Evolutionary conservation across 2,888 invertebrate species (phyloP).

Genomic region (Timema cristinae): DNA sequence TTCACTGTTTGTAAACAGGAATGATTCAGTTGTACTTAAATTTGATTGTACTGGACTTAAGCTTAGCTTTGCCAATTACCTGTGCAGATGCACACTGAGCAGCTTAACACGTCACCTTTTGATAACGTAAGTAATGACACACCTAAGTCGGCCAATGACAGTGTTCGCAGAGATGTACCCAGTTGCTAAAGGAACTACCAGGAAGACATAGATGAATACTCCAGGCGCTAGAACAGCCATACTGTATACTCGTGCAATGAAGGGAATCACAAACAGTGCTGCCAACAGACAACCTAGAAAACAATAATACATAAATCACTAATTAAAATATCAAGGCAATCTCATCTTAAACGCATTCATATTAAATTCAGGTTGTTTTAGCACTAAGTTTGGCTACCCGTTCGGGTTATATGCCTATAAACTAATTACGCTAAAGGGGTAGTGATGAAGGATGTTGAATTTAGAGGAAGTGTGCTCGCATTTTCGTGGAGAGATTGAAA

Average conservation of each 20-base stretch:
- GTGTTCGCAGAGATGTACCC: slow-evolving; percentile 31
- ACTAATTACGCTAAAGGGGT: no score
- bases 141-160: slow-evolving; percentile 25
- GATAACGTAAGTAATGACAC: no score
- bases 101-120: slow-evolving; percentile 15
- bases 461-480: no score
- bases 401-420: no score
- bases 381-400: background rate
- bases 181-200: slow-evolving; percentile 34
- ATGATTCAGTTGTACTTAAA: no score
- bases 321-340: background rate
- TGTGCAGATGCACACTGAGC: no score
- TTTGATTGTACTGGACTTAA: no score
- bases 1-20: no score
- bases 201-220: slow-evolving; percentile 29
- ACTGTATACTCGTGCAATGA: slow-evolving; percentile 31
- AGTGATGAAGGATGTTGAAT: no score
- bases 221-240: slow-evolving; percentile 26
- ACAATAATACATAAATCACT: background rate
- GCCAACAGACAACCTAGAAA: slow-evolving; percentile 34
- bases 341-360: background rate
- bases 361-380: background rate
- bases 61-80: no score
- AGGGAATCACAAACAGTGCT: slow-evolving; percentile 33
- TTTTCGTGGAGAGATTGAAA: no score